These are phyloP conservation scores for Ditylenchus dipsaci DNA, from an alignment of 1,140 invertebrate species.

Conservation along the genomic window DNA sequence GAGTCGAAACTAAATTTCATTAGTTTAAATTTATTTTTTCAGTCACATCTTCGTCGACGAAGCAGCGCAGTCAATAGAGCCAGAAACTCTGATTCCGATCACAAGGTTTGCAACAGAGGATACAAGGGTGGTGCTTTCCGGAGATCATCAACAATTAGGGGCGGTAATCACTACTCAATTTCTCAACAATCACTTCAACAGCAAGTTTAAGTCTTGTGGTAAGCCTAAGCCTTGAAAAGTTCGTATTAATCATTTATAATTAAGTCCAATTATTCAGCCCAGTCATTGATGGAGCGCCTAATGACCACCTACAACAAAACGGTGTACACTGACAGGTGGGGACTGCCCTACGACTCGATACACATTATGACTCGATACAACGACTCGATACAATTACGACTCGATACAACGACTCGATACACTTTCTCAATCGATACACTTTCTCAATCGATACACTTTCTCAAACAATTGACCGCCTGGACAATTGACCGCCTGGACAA, in stretches of 20 bases:
- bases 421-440: too few species aligned
- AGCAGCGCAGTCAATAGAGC: slow-evolving; percentile 32
- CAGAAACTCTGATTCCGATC: slow-evolving; percentile 40
- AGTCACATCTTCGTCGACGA: slow-evolving; percentile 40
- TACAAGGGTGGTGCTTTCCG: slow-evolving; percentile 71
- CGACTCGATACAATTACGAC: too few species aligned
- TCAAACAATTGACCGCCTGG: too few species aligned
- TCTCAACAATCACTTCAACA: slow-evolving; percentile 58
- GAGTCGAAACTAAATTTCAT: neutral
- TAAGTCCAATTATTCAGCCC: too few species aligned
- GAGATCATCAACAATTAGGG: slow-evolving; percentile 84
- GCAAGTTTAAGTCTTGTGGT: neutral
- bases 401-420: too few species aligned
- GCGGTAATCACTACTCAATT: slow-evolving; percentile 71
- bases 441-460: too few species aligned
- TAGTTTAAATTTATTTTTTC: neutral
- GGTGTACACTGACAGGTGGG: neutral
- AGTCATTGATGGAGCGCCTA: neutral
- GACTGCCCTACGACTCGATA: too few species aligned
- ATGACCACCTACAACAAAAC: neutral
- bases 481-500: too few species aligned
- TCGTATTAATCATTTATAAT: too few species aligned
- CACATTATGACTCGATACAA: too few species aligned
- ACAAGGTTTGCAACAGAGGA: slow-evolving; percentile 12
- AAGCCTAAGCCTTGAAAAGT: too few species aligned